Evolutionary conservation across 2,888 invertebrate genomes (phyloP).

Genomic region (Lithophane socia): DNA sequence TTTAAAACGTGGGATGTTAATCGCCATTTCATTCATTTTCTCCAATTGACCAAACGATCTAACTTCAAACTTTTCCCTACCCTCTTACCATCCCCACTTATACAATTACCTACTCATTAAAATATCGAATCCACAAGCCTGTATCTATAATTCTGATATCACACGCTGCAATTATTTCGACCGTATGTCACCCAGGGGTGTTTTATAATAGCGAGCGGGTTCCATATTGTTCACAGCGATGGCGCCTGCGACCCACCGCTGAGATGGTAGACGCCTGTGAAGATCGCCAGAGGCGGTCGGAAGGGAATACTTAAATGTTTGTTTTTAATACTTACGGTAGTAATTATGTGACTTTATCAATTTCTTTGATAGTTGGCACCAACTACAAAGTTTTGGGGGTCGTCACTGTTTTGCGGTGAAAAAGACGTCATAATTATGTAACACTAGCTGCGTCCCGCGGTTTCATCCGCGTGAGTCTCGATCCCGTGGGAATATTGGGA

Average conservation of each 20-base stretch:
- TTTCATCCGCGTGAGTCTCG: too few species aligned
- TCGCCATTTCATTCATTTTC: neutral
- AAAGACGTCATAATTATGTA: too few species aligned
- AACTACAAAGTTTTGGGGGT: too few species aligned
- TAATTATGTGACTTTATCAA: neutral
- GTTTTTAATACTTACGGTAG: neutral
- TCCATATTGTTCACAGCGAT: constrained; percentile 29
- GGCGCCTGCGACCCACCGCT: constrained; percentile 37
- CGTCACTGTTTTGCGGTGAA: too few species aligned
- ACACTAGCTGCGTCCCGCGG: too few species aligned
- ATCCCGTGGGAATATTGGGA: too few species aligned
- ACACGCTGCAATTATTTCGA: constrained; percentile 41
- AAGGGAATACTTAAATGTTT: neutral
- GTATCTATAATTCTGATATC: constrained; percentile 32
- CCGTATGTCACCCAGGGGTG: constrained; percentile 26
- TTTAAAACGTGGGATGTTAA: neutral
- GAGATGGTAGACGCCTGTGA: constrained; percentile 25
- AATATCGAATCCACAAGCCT: constrained; percentile 26
- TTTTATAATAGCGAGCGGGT: constrained; percentile 20
- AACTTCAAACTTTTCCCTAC: neutral
- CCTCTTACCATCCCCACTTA: neutral
- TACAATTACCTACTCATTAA: constrained; percentile 19
- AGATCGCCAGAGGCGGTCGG: constrained; percentile 37
- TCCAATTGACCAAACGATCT: neutral
- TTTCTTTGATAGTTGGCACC: too few species aligned